Conservation (phyloP, 2,113 vertebrate genomes). For the Mixornis gularis region DNA sequence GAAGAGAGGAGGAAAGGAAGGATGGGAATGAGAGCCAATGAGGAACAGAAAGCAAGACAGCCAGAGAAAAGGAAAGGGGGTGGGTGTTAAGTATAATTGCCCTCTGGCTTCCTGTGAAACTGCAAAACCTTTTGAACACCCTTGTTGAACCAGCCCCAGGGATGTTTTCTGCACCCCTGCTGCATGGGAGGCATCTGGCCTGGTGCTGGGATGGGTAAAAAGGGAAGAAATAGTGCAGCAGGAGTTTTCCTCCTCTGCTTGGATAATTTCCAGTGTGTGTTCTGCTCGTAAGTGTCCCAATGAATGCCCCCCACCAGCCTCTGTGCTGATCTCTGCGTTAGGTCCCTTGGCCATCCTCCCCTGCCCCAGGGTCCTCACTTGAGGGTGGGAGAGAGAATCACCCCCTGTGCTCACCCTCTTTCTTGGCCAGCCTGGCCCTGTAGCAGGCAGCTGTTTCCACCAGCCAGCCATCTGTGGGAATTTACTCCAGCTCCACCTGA, state of each 20-base stretch:
- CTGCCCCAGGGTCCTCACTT: not conserved
- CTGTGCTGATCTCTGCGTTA: not conserved
- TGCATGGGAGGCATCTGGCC: not conserved
- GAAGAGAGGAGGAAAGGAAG: not conserved
- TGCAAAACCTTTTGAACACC: not conserved
- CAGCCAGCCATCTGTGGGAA: not conserved
- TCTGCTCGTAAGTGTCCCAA: slow-evolving; percentile 11
- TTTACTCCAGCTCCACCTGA: slow-evolving; percentile 9
- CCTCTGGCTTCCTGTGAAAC: not conserved
- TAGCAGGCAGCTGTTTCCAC: not conserved
- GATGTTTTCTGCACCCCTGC: not conserved
- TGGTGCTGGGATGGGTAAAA: not conserved
- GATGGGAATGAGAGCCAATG: not conserved
- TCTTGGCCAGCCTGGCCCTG: not conserved
- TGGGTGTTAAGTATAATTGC: not conserved
- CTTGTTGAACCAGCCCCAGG: not conserved
- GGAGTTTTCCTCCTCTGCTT: not conserved
- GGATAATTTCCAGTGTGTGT: not conserved
- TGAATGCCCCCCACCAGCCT: not conserved
- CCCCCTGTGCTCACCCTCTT: not conserved
- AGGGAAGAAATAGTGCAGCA: not conserved
- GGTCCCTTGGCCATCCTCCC: not conserved
- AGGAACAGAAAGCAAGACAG: not conserved
- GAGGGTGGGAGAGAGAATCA: not conserved
- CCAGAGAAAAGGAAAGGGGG: not conserved